Evolutionary conservation across 1,140 invertebrate species (phyloP).

Genomic region (Hermetia illucens): DNA sequence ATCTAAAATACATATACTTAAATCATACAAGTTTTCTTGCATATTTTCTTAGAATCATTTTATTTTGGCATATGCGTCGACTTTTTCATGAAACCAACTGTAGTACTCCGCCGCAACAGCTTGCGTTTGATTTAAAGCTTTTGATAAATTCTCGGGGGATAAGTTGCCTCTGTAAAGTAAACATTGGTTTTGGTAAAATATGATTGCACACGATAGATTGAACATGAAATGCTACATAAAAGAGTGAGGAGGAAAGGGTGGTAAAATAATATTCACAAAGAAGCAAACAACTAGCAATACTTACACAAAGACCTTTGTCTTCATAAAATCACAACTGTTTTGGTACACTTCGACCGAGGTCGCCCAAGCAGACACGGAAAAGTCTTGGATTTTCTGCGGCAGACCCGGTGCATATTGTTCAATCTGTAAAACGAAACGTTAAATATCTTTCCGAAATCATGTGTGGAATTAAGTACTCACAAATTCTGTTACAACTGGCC

Average conservation of each 20-base stretch:
- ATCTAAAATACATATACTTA: too few relatives aligned
- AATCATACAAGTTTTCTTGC: too few relatives aligned
- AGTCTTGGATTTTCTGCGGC: slow-evolving; percentile 39
- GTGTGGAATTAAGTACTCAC: slow-evolving; percentile 31
- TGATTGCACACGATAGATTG: background rate
- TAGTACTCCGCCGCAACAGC: slow-evolving; percentile 46
- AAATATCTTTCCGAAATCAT: slow-evolving; percentile 2
- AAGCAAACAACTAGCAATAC: too few relatives aligned
- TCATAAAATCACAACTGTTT: slow-evolving; percentile 38
- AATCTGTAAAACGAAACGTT: slow-evolving; percentile 33
- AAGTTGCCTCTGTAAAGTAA: slow-evolving; percentile 49
- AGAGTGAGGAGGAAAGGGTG: background rate
- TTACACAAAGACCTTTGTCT: slow-evolving; percentile 64
- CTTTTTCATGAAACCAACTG: slow-evolving; percentile 58
- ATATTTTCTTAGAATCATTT: slow-evolving; percentile 39
- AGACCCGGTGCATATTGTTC: slow-evolving; percentile 55
- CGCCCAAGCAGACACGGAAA: slow-evolving; percentile 28
- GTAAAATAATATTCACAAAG: slow-evolving; percentile 1
- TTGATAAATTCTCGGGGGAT: slow-evolving; percentile 56
- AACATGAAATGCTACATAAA: background rate
- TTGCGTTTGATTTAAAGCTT: slow-evolving; percentile 49
- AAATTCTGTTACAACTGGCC: slow-evolving; percentile 40
- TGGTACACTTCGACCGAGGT: slow-evolving; percentile 33
- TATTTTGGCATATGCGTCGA: slow-evolving; percentile 50
- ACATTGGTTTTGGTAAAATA: slow-evolving; percentile 2